Base-by-base conservation (phyloP, 2,797 vertebrate species). In the Coregonus sp. region DNA sequence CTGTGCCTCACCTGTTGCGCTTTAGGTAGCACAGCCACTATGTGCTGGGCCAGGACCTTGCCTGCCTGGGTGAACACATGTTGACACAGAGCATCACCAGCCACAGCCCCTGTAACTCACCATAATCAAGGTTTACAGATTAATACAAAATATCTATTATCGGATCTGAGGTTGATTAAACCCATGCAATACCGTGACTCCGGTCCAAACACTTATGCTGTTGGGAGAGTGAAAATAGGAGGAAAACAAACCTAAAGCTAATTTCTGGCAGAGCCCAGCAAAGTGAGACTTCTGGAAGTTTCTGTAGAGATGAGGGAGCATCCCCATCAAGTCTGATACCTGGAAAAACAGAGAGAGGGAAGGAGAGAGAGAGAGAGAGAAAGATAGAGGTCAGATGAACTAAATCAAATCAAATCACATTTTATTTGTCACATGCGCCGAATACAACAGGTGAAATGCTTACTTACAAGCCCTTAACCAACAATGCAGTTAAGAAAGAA, bases 271-370 rank as follows among this genome's bases (percentile, higher is more conserved):
- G 81, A 99, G 96, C 2, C 96, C 97, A 0, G 97, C 97, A 47
- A 98, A 97, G 79, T 92, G 92, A 73, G 94, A 92, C 87, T 99
- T 99, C 88, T 97, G 93, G 74, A 99, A 99, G 89, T 94, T 89
- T 83, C 92, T 93, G 87, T 99, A 99, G 71, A 98, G 92, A 54
- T 98, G 95, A 0, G 95, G 92, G 71, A 99, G 94, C 90, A 99
- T 96, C 3, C 94, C 97, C 92, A 97, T 93, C 74, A 96, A 88
- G 84, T 95, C 85, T 0, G 95, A 92, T 84, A 97, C 93, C 97
- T 99, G 87, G 0, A 16, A 66, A 15, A 9, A 77, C 3, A 63
- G 15, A 15, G 5, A 47, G 11, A 59, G 35, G 2, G 11, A 29
- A 1, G 7, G 31, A 35, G 15, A 4, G 40, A 35, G n/a, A 2